Evolutionary conservation across 2,888 invertebrate genomes (phyloP).

Genomic region (Julus scanicus): DNA sequence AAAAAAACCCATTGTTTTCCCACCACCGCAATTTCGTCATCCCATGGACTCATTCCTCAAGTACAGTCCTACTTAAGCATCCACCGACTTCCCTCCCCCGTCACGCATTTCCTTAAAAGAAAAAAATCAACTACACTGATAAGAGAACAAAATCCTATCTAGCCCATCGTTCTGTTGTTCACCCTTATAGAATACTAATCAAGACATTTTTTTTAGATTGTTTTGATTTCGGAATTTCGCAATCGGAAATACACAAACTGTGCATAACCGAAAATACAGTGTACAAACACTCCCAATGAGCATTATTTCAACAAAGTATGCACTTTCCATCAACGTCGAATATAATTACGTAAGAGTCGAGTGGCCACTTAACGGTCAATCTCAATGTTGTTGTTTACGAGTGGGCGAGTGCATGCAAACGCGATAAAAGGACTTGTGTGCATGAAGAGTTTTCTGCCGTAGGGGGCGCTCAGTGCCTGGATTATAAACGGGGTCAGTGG

Average conservation of each 20-base stretch:
- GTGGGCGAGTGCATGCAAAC: background rate
- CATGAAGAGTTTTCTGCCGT: background rate
- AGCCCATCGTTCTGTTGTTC: too few relatives aligned
- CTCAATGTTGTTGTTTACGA: background rate
- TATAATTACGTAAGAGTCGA: background rate
- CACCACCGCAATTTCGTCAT: background rate
- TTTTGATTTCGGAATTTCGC: too few relatives aligned
- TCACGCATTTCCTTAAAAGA: background rate
- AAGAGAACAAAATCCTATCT: too few relatives aligned
- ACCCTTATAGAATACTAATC: too few relatives aligned
- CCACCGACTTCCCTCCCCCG: background rate
- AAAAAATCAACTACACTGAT: background rate
- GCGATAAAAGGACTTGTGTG: background rate
- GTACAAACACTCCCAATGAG: too few relatives aligned
- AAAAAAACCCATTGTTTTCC: background rate
- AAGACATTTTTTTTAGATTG: too few relatives aligned
- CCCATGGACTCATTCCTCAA: slow-evolving; percentile 4
- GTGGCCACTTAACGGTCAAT: background rate
- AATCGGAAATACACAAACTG: too few relatives aligned
- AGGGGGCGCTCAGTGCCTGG: slow-evolving; percentile 1
- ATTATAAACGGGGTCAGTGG: slow-evolving; percentile 20
- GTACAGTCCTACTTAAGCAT: slow-evolving; percentile 8
- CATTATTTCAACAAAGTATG: too few relatives aligned
- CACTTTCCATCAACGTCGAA: background rate
- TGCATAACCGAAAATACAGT: too few relatives aligned